These are phyloP conservation scores for Heliconius hermathena DNA, from an alignment of 1,140 invertebrate species.

Conservation along the genomic window DNA sequence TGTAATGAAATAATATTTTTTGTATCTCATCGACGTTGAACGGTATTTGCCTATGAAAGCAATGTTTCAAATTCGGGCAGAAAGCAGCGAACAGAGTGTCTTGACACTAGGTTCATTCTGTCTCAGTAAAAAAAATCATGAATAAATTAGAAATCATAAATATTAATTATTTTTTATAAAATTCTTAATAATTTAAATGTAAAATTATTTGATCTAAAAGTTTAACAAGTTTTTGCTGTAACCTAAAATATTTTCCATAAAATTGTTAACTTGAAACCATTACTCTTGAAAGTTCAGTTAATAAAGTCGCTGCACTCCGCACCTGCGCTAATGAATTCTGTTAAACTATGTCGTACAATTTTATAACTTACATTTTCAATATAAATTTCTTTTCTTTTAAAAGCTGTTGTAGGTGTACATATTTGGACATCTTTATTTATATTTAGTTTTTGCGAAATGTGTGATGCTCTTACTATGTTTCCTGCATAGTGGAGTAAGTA, in stretches of 20 bases:
- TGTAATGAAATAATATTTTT: no score
- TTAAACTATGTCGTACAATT: not conserved
- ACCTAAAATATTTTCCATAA: not conserved
- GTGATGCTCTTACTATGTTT: not conserved
- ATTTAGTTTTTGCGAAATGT: not conserved
- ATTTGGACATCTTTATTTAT: not conserved
- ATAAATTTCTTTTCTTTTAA: not conserved
- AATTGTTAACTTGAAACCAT: not conserved
- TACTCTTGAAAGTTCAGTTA: not conserved
- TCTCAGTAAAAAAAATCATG: no score
- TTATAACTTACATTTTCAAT: not conserved
- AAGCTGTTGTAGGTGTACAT: not conserved
- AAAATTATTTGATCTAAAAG: not conserved
- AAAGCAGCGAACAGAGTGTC: no score
- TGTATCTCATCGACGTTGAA: no score
- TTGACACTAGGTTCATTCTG: no score
- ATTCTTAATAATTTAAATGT: not conserved
- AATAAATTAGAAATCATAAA: not conserved
- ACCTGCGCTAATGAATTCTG: not conserved
- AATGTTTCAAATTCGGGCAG: no score
- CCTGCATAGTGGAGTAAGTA: no score
- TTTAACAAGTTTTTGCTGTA: not conserved
- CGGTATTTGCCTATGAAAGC: no score
- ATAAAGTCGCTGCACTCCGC: constrained; percentile 7
- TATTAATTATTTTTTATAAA: no score